Base-by-base conservation (phyloP, 1,140 invertebrate genomes). In the Lethocerus indicus region DNA sequence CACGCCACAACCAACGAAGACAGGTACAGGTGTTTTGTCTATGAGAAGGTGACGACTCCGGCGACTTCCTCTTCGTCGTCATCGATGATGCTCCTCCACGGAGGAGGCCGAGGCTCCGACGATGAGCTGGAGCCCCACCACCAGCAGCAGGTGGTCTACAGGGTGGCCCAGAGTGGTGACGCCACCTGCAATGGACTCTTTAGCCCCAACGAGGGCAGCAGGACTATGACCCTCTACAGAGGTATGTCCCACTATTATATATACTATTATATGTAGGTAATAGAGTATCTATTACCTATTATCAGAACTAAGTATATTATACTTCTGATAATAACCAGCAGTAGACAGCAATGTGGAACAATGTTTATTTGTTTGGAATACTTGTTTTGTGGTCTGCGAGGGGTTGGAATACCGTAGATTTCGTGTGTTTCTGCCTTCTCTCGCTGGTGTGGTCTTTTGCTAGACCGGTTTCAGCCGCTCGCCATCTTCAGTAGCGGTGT, bases 21-120 rank as follows among this genome's bases (percentile, higher is more conserved):
- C 64, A 76, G 83, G 49, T 93, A 88, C 67, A 72, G 88, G 52
- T 92, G 89, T 71, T 93, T 91, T 69, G 85, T 92, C 28, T 89
- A 86, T 66, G 86, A 89, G 67, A 81, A 83, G 68, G 78, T 62
- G 60, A 9, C 58, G 64, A 64, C 61, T 25, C 62, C 36, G 5
- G 48, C 32, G 6, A 28, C 6, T 12, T 20, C 13, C 2, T 18
- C n/a, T 2, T 23, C 4, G 9, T n/a, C n/a, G n/a, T n/a, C n/a
- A n/a, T n/a, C n/a, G n/a, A n/a, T n/a, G n/a, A n/a, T n/a, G n/a
- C n/a, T n/a, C n/a, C n/a, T n/a, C n/a, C n/a, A n/a, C n/a, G 42
- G 42, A 13, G 14, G 27, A 9, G 23, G 23, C 3, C 16, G 42
- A 28, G 42, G 26, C 2, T 44, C 36, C 26, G 47, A 49, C 23